Base-by-base conservation (phyloP, 2,113 vertebrate genomes). In the Ifrita kowaldi region DNA sequence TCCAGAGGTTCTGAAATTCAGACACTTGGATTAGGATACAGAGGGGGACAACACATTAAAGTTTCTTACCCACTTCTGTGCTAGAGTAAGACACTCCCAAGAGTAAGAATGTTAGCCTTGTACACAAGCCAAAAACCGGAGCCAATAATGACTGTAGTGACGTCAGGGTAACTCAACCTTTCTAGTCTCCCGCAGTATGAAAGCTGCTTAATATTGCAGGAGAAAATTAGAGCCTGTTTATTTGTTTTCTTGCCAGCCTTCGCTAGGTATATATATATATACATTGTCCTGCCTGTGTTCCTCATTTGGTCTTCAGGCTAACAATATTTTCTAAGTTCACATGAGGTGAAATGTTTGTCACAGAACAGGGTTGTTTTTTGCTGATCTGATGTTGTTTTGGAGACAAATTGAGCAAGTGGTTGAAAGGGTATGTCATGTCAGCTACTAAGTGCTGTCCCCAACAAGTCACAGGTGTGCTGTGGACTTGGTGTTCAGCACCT, bases 181-280 rank as follows among this genome's bases (percentile, higher is more conserved):
- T 88, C 63, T 90, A 67, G 59, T 86, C 50, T 93, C 63, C 55
- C 1, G 4, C 59, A 62, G 59, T 57, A 62, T 52, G 63, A 91
- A 92, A 88, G 68, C 41, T 69, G 74, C 71, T 82, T 82, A 85
- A 47, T 90, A 76, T 90, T 92, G 53, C 32, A 85, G 57, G 9
- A 85, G 65, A 94, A 95, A 96, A 96, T 80, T 76, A 69, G 49
- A 93, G 39, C 57, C 62, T 85, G n/a, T 76, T 93, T 78, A 89
- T 87, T 75, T 90, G 37, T 53, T 85, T 87, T 62, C 78, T 69
- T 80, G 50, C n/a, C 46, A 85, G 57, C 46, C 55, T 65, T 94
- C 46, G 41, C 46, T 46, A 27, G 13, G 63, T 85, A 60, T 83
- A 44, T 95, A 32, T 95, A 32, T 64, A 37, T 64, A 33, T 46